phyloP scores from a whole-genome alignment of 2,113 vertebrate genomes.

The Phylloscopus whistleri region DNA sequence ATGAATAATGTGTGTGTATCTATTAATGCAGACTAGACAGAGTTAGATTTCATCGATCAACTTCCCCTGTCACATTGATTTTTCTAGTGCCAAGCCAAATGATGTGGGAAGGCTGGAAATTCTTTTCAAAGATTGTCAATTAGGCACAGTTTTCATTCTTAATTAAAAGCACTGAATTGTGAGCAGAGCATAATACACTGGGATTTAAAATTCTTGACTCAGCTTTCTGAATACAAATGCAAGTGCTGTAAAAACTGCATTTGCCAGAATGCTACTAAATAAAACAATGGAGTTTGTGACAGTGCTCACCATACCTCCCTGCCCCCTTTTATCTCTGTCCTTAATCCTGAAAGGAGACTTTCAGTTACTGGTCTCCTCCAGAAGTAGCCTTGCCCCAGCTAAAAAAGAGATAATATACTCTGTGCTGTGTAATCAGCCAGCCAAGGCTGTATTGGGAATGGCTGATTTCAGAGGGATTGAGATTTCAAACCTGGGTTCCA shows the following conservation, averaged over 20 bases:
- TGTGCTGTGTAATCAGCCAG: background rate
- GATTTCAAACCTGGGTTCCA: background rate
- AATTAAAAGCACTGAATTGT: slow-evolving; percentile 66
- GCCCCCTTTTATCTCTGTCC: background rate
- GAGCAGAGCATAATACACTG: slow-evolving; percentile 43
- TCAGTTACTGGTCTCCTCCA: background rate
- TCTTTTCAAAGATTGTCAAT: slow-evolving; percentile 59
- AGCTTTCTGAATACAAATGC: slow-evolving; percentile 58
- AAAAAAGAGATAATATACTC: background rate
- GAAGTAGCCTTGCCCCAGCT: background rate
- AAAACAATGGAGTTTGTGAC: background rate
- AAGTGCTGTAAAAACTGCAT: background rate
- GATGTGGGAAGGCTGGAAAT: slow-evolving; percentile 59
- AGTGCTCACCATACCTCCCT: background rate
- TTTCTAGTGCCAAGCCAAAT: slow-evolving; percentile 43
- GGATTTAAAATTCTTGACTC: slow-evolving; percentile 59
- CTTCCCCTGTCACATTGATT: slow-evolving; percentile 48
- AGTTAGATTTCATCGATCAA: slow-evolving; percentile 12
- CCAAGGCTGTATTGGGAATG: background rate
- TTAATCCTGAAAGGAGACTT: background rate
- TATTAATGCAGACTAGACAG: slow-evolving; percentile 3
- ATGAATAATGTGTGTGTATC: background rate
- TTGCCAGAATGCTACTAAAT: slow-evolving; percentile 11
- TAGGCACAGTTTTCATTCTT: slow-evolving; percentile 67
- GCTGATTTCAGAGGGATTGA: background rate